phyloP scores from a whole-genome alignment of 2,113 vertebrate genomes.

The Madoqua kirkii region DNA sequence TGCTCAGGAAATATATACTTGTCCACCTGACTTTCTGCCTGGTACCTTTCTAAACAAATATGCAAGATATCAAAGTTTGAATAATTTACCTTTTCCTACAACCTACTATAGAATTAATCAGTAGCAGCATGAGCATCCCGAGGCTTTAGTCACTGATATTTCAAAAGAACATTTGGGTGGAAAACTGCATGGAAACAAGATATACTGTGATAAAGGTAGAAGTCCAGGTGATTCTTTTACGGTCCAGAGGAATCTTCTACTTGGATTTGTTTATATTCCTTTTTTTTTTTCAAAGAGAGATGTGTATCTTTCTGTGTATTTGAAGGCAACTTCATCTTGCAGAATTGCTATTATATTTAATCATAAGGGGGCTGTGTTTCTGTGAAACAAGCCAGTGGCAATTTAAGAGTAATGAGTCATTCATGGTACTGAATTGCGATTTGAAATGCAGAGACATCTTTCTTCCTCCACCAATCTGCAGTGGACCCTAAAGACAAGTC shows the following conservation, averaged over 20 bases:
- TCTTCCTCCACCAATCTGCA: background rate
- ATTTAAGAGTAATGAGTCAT: slow-evolving; percentile 47
- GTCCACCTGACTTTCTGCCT: background rate
- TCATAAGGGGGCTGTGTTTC: slow-evolving; percentile 36
- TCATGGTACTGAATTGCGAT: slow-evolving; percentile 22
- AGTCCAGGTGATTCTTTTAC: background rate
- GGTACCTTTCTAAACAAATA: background rate
- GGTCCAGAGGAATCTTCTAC: background rate
- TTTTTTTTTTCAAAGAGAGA: background rate
- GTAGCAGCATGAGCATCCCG: background rate
- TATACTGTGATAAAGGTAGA: background rate
- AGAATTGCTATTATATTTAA: slow-evolving; percentile 39
- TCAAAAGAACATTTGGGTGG: background rate
- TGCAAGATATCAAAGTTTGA: background rate
- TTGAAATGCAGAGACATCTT: slow-evolving; percentile 35
- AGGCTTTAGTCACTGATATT: background rate
- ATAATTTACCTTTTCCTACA: background rate
- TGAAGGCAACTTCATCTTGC: slow-evolving; percentile 27
- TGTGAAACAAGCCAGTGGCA: slow-evolving; percentile 52
- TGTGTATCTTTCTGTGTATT: background rate
- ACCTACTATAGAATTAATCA: background rate
- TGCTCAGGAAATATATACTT: background rate
- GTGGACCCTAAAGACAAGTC: background rate
- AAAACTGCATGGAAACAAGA: background rate
- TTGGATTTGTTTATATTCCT: background rate